phyloP scores from a whole-genome alignment of 2,113 vertebrate species.

The Oenanthe melanoleuca region DNA sequence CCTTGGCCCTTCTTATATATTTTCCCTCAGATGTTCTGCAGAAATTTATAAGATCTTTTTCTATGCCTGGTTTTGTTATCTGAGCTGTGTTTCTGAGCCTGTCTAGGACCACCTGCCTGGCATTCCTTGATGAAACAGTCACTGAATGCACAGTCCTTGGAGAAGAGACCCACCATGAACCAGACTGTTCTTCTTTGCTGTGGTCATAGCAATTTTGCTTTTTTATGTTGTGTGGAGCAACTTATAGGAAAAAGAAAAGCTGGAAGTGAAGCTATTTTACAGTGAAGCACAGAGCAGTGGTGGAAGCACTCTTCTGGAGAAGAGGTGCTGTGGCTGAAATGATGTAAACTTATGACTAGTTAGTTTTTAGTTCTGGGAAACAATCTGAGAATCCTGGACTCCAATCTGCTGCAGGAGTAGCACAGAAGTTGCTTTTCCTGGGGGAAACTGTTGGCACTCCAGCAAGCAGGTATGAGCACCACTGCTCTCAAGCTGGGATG shows the following conservation, averaged over 20 bases:
- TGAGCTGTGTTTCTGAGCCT: neutral
- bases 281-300: neutral
- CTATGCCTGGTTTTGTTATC: neutral
- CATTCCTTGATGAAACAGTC: neutral
- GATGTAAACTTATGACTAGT: neutral
- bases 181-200: neutral
- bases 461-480: neutral
- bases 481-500: neutral
- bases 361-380: neutral
- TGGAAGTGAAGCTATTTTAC: neutral
- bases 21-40: neutral
- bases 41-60: neutral
- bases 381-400: neutral
- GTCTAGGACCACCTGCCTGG: neutral
- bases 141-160: neutral
- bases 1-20: neutral
- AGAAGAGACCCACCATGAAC: neutral
- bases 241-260: neutral
- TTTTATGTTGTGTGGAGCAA: neutral
- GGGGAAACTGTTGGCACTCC: neutral
- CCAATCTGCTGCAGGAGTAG: accelerated
- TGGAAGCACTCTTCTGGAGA: neutral
- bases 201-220: neutral
- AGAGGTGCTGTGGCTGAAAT: neutral
- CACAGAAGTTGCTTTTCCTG: neutral